phyloP scores from a whole-genome alignment of 1,140 invertebrate genomes.

The Drosophila lacteicornis region DNA sequence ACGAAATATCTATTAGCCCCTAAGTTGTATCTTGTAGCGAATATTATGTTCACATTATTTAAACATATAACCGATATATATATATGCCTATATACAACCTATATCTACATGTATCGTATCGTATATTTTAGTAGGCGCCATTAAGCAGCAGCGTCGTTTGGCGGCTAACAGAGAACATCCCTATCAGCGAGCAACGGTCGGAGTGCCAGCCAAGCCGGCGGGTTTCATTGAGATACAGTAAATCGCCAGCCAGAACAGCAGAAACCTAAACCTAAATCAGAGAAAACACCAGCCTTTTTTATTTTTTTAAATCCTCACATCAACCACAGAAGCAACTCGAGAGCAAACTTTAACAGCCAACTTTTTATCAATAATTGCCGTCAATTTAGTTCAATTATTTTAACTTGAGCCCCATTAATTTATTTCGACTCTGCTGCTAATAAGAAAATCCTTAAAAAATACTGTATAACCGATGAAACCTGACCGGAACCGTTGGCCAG shows the following conservation, averaged over 20 bases:
- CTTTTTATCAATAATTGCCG: slow-evolving; percentile 5
- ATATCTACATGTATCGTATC: slow-evolving; percentile 80
- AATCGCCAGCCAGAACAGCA: slow-evolving; percentile 20
- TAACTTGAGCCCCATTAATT: slow-evolving; percentile 46
- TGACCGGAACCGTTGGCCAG: slow-evolving; percentile 70
- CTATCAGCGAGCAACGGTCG: slow-evolving; percentile 94
- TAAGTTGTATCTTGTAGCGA: slow-evolving; percentile 40
- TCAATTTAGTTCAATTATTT: slow-evolving; percentile 52
- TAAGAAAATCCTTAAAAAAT: not conserved
- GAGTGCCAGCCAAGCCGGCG: slow-evolving; percentile 89
- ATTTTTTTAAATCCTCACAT: slow-evolving; percentile 6
- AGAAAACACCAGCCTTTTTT: not conserved
- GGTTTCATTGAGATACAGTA: slow-evolving; percentile 84
- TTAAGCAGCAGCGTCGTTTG: slow-evolving; percentile 87
- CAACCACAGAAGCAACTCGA: slow-evolving; percentile 9
- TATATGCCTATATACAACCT: slow-evolving; percentile 52
- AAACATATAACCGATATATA: slow-evolving; percentile 44
- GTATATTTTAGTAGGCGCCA: slow-evolving; percentile 87
- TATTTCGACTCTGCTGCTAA: slow-evolving; percentile 45
- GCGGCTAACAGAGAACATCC: slow-evolving; percentile 94
- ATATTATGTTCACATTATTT: slow-evolving; percentile 52
- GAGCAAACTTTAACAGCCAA: not conserved
- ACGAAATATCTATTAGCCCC: slow-evolving; percentile 54
- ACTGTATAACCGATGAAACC: slow-evolving; percentile 64
- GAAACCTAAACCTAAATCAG: not conserved